phyloP scores from a whole-genome alignment of 2,113 vertebrate genomes.

The Mohoua ochrocephala region DNA sequence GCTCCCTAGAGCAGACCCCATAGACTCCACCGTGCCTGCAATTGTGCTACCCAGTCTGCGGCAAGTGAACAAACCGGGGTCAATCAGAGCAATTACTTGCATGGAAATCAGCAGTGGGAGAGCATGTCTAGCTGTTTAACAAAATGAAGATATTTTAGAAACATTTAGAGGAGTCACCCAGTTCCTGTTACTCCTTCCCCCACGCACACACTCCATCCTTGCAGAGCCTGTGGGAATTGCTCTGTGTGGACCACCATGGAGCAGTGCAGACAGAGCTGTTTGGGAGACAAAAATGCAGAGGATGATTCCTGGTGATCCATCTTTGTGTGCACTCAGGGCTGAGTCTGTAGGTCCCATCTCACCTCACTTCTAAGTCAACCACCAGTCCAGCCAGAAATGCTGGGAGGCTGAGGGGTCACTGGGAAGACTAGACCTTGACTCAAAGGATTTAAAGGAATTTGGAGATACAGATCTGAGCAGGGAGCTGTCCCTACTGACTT shows the following conservation, averaged over 20 bases:
- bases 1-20: background rate
- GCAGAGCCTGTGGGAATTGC: background rate
- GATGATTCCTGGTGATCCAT: background rate
- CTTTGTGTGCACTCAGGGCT: rapidly evolving
- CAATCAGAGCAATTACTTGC: constrained; percentile 28
- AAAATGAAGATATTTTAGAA: constrained; percentile 17
- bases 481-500: background rate
- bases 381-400: background rate
- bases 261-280: background rate
- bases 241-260: background rate
- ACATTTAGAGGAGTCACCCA: background rate
- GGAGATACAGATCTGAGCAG: background rate
- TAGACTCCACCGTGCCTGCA: background rate
- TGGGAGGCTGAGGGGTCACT: background rate
- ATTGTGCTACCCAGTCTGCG: background rate
- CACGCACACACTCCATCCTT: background rate
- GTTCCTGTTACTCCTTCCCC: background rate
- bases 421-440: background rate
- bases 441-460: background rate
- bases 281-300: background rate
- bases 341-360: background rate
- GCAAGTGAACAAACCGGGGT: background rate
- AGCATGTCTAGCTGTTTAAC: constrained; percentile 13
- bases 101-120: constrained; percentile 8
- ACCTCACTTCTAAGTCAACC: background rate